A percentile compares a stretch with the other conserved stretches of the same genome.
Evolutionary conservation across 1,140 invertebrate genomes (phyloP).

Genomic region (Uloborus diversus): DNA sequence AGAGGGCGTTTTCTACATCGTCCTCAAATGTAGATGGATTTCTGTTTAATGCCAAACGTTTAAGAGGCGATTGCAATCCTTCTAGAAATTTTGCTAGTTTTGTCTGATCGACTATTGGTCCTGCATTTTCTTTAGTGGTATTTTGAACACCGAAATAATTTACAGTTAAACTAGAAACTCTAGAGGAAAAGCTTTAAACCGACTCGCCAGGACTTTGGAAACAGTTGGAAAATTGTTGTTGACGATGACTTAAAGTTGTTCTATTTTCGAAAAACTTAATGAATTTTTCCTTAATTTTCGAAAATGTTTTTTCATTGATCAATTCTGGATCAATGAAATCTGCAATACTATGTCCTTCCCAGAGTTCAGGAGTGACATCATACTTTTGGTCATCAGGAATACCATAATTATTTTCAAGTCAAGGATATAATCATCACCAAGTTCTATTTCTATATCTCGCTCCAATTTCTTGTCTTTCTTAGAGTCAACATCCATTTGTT

Average conservation of each 20-base stretch:
- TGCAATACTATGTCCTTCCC: slow-evolving; percentile 97
- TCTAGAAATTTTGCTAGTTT: no score
- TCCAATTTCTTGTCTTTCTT: slow-evolving; percentile 77
- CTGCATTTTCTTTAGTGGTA: neutral
- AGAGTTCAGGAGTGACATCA: slow-evolving; percentile 96
- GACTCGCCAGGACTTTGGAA: neutral
- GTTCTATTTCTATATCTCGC: slow-evolving; percentile 90
- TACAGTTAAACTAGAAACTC: neutral
- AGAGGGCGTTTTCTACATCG: neutral
- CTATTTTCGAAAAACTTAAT: no score
- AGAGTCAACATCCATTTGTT: slow-evolving; percentile 65
- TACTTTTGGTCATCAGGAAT: slow-evolving; percentile 89
- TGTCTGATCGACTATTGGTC: no score
- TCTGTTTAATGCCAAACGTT: neutral
- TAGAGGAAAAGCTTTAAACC: neutral
- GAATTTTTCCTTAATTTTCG: no score
- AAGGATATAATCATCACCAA: slow-evolving; percentile 94
- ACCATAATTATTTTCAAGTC: slow-evolving; percentile 95
- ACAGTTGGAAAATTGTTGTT: slow-evolving; percentile 5
- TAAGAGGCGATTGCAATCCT: neutral
- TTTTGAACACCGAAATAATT: neutral
- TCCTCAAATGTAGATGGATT: neutral
- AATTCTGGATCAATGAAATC: slow-evolving; percentile 98
- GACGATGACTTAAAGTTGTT: neutral
- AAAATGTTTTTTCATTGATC: no score